Percentiles rank a stretch among this genome's conserved stretches.
Conservation (phyloP, 2,113 vertebrate genomes). For the Sorex araneus region DNA sequence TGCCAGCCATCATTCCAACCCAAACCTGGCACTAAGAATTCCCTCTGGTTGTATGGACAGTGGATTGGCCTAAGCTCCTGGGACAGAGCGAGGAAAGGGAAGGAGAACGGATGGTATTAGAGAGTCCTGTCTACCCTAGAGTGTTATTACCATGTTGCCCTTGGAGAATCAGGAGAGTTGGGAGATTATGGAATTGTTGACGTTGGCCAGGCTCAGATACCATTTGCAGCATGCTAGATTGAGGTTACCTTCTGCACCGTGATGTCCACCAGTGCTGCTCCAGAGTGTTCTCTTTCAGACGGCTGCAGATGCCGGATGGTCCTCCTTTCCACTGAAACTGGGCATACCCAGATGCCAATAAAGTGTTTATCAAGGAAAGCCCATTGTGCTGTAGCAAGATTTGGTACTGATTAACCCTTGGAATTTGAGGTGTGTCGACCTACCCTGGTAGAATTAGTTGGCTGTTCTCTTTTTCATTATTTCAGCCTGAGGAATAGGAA, state of each 20-base stretch:
- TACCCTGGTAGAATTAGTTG: neutral
- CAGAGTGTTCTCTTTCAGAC: conserved; percentile 21
- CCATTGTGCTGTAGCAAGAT: neutral
- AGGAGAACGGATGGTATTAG: neutral
- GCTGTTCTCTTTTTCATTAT: conserved; percentile 12
- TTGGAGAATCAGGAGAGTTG: neutral
- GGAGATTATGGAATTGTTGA: neutral
- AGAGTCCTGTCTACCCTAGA: neutral
- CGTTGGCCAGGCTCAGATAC: neutral
- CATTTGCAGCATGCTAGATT: neutral
- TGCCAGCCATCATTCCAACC: neutral
- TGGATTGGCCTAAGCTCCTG: neutral
- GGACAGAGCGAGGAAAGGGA: neutral
- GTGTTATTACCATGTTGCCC: neutral
- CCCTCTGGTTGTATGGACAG: conserved; percentile 23
- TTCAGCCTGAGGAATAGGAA: conserved; percentile 31
- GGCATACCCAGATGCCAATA: neutral
- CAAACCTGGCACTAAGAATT: neutral
- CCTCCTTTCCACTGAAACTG: conserved; percentile 12
- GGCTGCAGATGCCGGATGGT: neutral
- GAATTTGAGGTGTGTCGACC: neutral
- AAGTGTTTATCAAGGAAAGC: conserved; percentile 51
- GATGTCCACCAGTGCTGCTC: neutral
- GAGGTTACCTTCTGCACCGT: neutral
- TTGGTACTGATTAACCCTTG: conserved; percentile 5